A percentile compares a stretch with the other conserved stretches of the same genome.
Conservation (phyloP, 2,888 invertebrate species). For the Pammene aurita region DNA sequence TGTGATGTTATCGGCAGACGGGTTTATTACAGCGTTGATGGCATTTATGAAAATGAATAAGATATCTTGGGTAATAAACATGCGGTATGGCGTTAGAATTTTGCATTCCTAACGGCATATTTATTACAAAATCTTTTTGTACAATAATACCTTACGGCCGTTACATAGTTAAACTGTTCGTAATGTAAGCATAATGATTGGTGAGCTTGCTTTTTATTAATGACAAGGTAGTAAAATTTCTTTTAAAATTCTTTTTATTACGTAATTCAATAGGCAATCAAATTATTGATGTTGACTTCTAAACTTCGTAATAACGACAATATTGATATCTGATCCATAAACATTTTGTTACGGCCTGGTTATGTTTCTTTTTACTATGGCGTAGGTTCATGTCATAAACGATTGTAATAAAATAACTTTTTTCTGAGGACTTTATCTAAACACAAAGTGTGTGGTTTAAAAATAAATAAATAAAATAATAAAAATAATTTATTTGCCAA, state of each 20-base stretch:
- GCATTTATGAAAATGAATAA: conserved; percentile 59
- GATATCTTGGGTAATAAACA: conserved; percentile 29
- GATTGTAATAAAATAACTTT: conserved; percentile 61
- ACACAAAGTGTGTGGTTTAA: no score
- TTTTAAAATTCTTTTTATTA: conserved; percentile 25
- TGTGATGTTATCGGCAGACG: conserved; percentile 76
- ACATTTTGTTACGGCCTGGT: conserved; percentile 32
- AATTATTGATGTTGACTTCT: conserved; percentile 33
- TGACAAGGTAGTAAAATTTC: neutral
- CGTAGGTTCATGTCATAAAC: conserved; percentile 55
- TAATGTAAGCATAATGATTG: neutral
- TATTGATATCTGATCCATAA: conserved; percentile 37
- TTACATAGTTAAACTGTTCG: no score
- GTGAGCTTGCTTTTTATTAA: neutral
- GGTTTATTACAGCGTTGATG: conserved; percentile 73
- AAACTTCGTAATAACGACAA: conserved; percentile 34
- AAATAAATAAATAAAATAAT: no score
- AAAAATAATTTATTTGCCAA: no score
- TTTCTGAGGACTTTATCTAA: conserved; percentile 57
- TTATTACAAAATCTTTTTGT: neutral
- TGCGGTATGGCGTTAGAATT: conserved; percentile 24
- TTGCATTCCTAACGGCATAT: conserved; percentile 22
- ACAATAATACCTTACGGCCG: neutral
- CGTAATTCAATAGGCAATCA: conserved; percentile 31
- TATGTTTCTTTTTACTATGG: conserved; percentile 48